These are phyloP conservation scores for Mormyrus hasselquistii DNA, from an alignment of 2,797 vertebrate species.

Conservation along the genomic window DNA sequence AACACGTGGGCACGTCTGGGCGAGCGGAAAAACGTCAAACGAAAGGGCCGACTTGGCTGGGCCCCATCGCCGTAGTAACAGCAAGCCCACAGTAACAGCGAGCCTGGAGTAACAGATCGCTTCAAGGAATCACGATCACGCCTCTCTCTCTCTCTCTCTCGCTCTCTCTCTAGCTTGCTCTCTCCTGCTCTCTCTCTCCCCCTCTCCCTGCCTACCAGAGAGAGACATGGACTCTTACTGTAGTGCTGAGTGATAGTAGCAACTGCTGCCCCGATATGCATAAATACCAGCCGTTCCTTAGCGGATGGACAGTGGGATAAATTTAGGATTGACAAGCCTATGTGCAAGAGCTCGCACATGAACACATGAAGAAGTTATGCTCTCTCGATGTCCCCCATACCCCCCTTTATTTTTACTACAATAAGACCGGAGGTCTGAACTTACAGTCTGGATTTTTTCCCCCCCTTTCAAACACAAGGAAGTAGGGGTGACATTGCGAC, in stretches of 20 bases:
- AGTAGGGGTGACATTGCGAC: background rate
- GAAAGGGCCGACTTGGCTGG: constrained; percentile 30
- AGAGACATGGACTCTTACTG: constrained; percentile 25
- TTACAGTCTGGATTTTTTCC: background rate
- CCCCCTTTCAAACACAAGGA: background rate
- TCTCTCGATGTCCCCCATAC: background rate
- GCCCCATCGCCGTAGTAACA: constrained; percentile 54
- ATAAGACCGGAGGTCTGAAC: background rate
- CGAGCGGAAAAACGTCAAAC: constrained; percentile 49
- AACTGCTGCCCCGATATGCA: constrained; percentile 69
- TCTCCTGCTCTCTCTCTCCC: background rate
- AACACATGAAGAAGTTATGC: constrained; percentile 19
- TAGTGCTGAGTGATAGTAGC: constrained; percentile 74
- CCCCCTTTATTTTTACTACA: background rate
- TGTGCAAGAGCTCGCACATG: constrained; percentile 54
- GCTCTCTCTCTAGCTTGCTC: background rate
- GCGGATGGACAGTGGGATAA: constrained; percentile 62
- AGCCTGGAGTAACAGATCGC: constrained; percentile 58
- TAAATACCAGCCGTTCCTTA: constrained; percentile 62
- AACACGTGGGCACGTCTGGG: constrained; percentile 47
- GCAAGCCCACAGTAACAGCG: constrained; percentile 61
- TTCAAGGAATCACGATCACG: constrained; percentile 64
- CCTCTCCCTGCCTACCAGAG: background rate
- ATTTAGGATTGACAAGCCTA: constrained; percentile 72
- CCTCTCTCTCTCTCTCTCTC: constrained; percentile 3